Evolutionary conservation across 2,797 vertebrate genomes (phyloP).

Genomic region (Numenius phaeopus): DNA sequence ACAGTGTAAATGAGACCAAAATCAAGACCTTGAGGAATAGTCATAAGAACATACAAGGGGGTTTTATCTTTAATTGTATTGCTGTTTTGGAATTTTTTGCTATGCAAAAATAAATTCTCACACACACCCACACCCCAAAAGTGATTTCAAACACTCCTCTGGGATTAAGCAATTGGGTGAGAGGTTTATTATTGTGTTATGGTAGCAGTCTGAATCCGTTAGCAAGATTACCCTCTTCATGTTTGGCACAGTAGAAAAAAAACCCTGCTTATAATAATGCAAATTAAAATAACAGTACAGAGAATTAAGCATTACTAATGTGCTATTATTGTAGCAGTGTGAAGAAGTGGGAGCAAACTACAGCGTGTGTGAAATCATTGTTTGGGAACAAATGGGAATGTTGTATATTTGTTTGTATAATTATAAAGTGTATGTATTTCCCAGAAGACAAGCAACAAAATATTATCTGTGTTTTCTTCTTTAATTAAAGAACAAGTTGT

Average conservation of each 20-base stretch:
- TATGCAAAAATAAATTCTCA: background rate
- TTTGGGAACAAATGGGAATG: background rate
- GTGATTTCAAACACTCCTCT: background rate
- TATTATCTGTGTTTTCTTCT: slow-evolving; percentile 22
- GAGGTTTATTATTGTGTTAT: background rate
- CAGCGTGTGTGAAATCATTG: background rate
- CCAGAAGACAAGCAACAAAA: background rate
- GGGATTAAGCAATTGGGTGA: background rate
- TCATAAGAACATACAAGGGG: rapidly evolving
- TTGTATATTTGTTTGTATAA: background rate
- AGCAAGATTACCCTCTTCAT: background rate
- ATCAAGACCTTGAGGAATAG: background rate
- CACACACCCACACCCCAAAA: background rate
- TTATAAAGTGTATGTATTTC: background rate
- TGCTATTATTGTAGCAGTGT: background rate
- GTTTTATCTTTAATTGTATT: background rate
- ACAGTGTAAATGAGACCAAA: background rate
- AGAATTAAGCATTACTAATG: background rate
- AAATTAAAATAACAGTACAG: background rate
- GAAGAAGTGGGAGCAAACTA: slow-evolving; percentile 26
- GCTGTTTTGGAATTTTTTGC: background rate
- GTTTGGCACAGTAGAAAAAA: background rate
- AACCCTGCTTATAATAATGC: background rate
- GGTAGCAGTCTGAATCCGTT: slow-evolving; percentile 29
- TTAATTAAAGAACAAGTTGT: background rate